Percentiles rank a stretch among this genome's conserved stretches.
These are phyloP conservation scores for Acinonyx jubatus DNA, from an alignment of 2,113 vertebrate species.

Conservation along the genomic window DNA sequence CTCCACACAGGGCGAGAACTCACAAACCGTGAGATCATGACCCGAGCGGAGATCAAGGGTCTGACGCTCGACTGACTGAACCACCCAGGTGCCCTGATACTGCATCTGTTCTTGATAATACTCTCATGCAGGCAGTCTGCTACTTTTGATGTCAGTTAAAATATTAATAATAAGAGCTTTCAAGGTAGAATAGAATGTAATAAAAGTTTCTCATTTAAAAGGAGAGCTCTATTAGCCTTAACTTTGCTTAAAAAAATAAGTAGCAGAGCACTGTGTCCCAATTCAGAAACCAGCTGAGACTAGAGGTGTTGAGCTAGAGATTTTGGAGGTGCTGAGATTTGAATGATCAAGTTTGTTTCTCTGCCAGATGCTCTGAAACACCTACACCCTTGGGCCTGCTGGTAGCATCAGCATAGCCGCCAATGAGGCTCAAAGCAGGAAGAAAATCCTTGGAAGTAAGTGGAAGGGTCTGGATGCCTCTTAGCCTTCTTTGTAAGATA, in stretches of 20 bases:
- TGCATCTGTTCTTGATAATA: background rate
- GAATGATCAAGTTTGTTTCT: background rate
- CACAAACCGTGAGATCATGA: no score
- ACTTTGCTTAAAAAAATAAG: background rate
- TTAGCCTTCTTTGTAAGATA: background rate
- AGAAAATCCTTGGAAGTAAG: background rate
- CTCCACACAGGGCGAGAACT: no score
- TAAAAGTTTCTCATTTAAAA: conserved; percentile 15
- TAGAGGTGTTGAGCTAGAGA: background rate
- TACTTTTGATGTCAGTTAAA: conserved; percentile 25
- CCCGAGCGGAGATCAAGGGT: no score
- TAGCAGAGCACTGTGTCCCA: background rate
- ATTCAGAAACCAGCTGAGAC: background rate
- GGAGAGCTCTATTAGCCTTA: background rate
- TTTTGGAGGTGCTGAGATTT: background rate
- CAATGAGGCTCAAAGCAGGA: background rate
- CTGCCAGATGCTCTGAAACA: background rate
- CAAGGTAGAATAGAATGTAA: background rate
- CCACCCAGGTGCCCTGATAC: background rate
- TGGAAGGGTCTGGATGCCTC: background rate
- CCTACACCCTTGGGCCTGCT: background rate
- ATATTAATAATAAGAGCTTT: conserved; percentile 22
- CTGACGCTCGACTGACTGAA: no score
- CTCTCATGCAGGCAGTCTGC: background rate
- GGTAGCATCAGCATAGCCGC: no score